These are phyloP conservation scores for Alaudala cheleensis DNA, from an alignment of 2,113 vertebrate genomes.

Conservation along the genomic window DNA sequence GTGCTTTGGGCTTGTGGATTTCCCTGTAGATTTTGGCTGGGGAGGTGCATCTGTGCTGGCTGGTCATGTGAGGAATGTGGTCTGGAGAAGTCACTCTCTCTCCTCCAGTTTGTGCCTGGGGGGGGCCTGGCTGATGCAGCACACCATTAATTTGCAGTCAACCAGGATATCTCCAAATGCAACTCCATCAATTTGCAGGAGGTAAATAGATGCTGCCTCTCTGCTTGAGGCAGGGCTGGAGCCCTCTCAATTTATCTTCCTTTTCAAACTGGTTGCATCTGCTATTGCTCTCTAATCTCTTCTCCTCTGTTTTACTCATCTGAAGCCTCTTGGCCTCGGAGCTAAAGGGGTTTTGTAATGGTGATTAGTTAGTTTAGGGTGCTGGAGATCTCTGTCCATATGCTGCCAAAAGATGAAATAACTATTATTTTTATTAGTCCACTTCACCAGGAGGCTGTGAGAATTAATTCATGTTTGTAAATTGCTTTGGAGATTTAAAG, in stretches of 20 bases:
- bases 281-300: not conserved
- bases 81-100: not conserved
- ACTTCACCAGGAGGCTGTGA: not conserved
- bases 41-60: not conserved
- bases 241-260: not conserved
- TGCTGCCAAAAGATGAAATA: conserved; percentile 21
- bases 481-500: conserved; percentile 42
- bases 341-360: not conserved
- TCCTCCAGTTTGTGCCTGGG: not conserved
- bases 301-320: not conserved
- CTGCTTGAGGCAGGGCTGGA: not conserved
- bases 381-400: not conserved
- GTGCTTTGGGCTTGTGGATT: not conserved
- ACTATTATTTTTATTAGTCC: conserved; percentile 10
- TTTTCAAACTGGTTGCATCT: not conserved
- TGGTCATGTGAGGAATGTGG: fast-evolving
- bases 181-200: not conserved
- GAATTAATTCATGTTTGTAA: conserved; percentile 51
- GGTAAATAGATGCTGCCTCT: not conserved
- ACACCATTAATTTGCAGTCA: not conserved
- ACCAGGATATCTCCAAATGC: not conserved
- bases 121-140: not conserved
- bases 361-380: not conserved
- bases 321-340: not conserved
- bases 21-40: not conserved